Evolutionary conservation across 2,888 invertebrate genomes (phyloP), one percentile per base, ranked within the genome.

Genomic region (Aromia moschata): DNA sequence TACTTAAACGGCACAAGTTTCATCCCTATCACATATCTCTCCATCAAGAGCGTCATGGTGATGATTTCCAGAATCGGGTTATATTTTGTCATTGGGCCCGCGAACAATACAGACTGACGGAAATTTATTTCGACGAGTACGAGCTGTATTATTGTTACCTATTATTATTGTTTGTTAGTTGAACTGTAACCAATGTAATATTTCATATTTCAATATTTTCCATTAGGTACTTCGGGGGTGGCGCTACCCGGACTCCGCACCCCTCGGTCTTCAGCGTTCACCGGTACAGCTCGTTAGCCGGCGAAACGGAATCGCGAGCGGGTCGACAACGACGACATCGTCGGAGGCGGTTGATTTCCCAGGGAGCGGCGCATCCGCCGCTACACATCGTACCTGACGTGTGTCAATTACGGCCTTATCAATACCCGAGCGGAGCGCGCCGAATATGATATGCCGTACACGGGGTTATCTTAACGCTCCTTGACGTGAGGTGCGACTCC

Each of bases 341-440:
- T n/a, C 49, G 49, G 30, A 38, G 49, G 38, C 38, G 49, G 15
- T 38, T 49, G 49, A 49, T 52, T 52, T 52, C 52, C 49, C 41
- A 25, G 25, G 38, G 46, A 14, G 25, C 38, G 25, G 11, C 40
- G 40, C 25, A 51, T 51, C 57, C 25, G 43, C 41, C 36, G 41
- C 37, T 18, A 41, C 25, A 17, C 16, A n/a, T n/a, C n/a, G n/a
- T 36, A 59, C 60, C 60, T 60, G 60, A 56, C 60, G 56, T 60
- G 55, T 60, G 60, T 60, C 60, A 60, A 60, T 60, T 55, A 60
- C 59, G 33, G 45, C 36, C 49, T 56, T 60, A 60, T 60, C 60
- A 60, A 60, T 60, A 60, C 16, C 52, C n/a, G n/a, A n/a, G n/a
- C n/a, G n/a, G 15, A 11, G 52, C 40, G 40, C 33, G 25, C 31